phyloP scores from a whole-genome alignment of 1,140 invertebrate species.

The Drosophila carrolli region DNA sequence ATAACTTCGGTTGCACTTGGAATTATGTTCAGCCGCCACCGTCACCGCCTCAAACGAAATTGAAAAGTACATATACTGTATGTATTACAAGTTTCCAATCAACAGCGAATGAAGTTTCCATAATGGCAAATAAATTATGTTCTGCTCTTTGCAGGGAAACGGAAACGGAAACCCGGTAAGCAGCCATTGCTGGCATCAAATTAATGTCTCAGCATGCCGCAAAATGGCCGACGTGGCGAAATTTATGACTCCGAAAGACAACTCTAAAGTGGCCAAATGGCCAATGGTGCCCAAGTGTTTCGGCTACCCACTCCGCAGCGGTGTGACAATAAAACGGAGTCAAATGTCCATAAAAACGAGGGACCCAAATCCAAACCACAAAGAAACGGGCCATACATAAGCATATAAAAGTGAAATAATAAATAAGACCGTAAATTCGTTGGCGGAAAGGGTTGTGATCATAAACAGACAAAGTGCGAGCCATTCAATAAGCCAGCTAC shows the following conservation, averaged over 20 bases:
- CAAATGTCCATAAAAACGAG: slow-evolving; percentile 77
- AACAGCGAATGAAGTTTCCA: slow-evolving; percentile 69
- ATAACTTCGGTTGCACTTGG: slow-evolving; percentile 75
- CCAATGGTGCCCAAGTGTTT: slow-evolving; percentile 54
- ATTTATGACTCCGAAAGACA: slow-evolving; percentile 77
- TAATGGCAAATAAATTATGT: slow-evolving; percentile 77
- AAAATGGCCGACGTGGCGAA: slow-evolving; percentile 73
- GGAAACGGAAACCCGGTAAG: slow-evolving; percentile 56
- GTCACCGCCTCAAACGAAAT: slow-evolving; percentile 42
- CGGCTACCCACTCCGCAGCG: slow-evolving; percentile 24
- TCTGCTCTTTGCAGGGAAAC: slow-evolving; percentile 8
- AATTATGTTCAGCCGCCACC: slow-evolving; percentile 53
- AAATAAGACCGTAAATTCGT: slow-evolving; percentile 68
- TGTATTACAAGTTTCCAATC: slow-evolving; percentile 64
- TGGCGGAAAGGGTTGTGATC: slow-evolving; percentile 35
- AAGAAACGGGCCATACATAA: slow-evolving; percentile 28
- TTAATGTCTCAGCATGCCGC: slow-evolving; percentile 74
- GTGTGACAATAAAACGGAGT: slow-evolving; percentile 80
- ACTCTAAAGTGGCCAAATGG: slow-evolving; percentile 70
- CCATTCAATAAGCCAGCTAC: slow-evolving; percentile 11
- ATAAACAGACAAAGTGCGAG: slow-evolving; percentile 48
- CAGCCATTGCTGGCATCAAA: slow-evolving; percentile 57
- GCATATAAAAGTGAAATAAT: slow-evolving; percentile 75
- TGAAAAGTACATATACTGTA: slow-evolving; percentile 48
- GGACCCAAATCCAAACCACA: slow-evolving; percentile 36